A percentile compares a stretch with the other conserved stretches of the same genome.
phyloP scores from a whole-genome alignment of 2,888 invertebrate genomes.

The Camptogramma bilineatum region DNA sequence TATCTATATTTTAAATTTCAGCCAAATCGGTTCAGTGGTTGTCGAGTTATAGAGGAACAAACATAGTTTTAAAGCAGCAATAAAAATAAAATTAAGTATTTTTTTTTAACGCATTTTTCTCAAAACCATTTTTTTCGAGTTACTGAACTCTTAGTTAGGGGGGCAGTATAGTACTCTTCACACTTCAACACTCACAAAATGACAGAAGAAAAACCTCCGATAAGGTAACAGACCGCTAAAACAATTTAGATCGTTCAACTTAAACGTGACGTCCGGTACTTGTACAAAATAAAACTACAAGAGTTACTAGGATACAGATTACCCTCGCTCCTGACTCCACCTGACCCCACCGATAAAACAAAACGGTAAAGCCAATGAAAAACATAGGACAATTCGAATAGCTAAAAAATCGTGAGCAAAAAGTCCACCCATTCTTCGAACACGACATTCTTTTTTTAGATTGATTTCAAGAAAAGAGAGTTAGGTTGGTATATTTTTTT shows the following conservation, averaged over 20 bases:
- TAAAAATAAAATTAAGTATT: too few relatives aligned
- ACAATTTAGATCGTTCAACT: slow-evolving; percentile 75
- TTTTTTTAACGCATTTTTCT: too few relatives aligned
- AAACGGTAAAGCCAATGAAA: slow-evolving; percentile 62
- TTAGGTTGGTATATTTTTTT: background rate
- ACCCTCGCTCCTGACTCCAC: slow-evolving; percentile 59
- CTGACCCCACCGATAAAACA: slow-evolving; percentile 50
- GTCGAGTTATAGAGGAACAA: too few relatives aligned
- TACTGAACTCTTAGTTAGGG: too few relatives aligned
- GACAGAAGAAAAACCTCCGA: slow-evolving; percentile 31
- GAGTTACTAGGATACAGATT: slow-evolving; percentile 59
- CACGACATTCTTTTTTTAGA: background rate
- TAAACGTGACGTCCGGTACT: slow-evolving; percentile 78
- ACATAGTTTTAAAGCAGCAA: too few relatives aligned
- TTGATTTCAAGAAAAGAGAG: background rate
- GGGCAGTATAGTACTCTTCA: too few relatives aligned
- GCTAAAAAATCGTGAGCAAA: background rate
- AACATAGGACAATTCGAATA: slow-evolving; percentile 39
- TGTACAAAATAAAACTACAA: slow-evolving; percentile 53
- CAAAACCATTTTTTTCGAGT: too few relatives aligned
- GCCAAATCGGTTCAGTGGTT: too few relatives aligned
- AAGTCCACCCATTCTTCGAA: background rate
- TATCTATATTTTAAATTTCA: too few relatives aligned
- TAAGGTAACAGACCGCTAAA: slow-evolving; percentile 58
- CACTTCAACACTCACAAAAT: slow-evolving; percentile 27